phyloP scores from a whole-genome alignment of 2,797 vertebrate genomes.

The Chromobotia macracanthus region DNA sequence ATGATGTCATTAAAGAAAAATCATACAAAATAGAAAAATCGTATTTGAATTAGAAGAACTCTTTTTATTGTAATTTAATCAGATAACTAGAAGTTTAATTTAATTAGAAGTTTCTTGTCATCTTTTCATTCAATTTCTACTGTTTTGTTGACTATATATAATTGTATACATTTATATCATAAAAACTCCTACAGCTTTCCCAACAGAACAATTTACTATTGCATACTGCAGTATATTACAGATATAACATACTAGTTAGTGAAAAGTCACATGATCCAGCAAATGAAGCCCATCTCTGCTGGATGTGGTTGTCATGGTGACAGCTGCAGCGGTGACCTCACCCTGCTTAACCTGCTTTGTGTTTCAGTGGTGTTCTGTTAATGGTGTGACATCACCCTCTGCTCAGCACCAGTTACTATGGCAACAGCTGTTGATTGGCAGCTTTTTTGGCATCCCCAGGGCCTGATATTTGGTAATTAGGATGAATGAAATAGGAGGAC shows the following conservation, averaged over 20 bases:
- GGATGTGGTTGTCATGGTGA: conserved; percentile 54
- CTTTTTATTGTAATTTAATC: too few relatives aligned
- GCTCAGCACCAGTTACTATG: conserved; percentile 47
- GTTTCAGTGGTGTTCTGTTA: conserved; percentile 41
- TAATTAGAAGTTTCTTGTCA: too few relatives aligned
- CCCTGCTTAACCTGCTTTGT: conserved; percentile 49
- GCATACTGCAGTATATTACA: too few relatives aligned
- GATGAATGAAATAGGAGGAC: background rate
- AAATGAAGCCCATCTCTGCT: conserved; percentile 31
- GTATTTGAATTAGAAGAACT: too few relatives aligned
- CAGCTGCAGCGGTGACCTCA: conserved; percentile 60
- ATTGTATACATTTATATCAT: too few relatives aligned
- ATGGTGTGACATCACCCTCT: conserved; percentile 56
- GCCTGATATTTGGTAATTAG: conserved; percentile 19
- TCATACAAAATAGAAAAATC: too few relatives aligned
- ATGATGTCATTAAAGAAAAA: too few relatives aligned
- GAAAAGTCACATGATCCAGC: conserved; percentile 48
- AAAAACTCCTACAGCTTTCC: too few relatives aligned
- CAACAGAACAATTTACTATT: background rate
- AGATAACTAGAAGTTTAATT: too few relatives aligned
- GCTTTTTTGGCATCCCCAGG: background rate
- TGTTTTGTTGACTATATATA: too few relatives aligned
- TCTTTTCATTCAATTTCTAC: too few relatives aligned
- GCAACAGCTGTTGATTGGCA: conserved; percentile 51
- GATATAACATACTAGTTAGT: conserved; percentile 24